Conservation (phyloP, 2,888 invertebrate species). For the Aproaerema taeniolella region DNA sequence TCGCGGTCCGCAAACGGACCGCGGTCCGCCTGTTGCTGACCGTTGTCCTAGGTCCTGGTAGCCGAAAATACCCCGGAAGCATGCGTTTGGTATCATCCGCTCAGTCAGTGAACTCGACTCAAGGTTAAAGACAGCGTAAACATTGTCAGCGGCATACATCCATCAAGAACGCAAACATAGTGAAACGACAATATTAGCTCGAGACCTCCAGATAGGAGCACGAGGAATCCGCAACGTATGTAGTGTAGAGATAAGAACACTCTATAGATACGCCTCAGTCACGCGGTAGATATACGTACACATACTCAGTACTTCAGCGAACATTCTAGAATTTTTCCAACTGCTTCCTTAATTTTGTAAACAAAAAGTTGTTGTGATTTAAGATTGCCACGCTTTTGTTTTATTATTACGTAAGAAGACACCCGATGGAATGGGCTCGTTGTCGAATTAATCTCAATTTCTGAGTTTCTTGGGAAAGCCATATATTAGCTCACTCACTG, state of each 20-base stretch:
- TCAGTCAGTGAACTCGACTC: slow-evolving; percentile 58
- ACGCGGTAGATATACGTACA: no score
- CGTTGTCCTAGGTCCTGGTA: no score
- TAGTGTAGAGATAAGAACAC: slow-evolving; percentile 7
- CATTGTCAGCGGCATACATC: slow-evolving; percentile 48
- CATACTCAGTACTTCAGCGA: background rate
- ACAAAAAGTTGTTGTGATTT: no score
- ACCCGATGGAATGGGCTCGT: no score
- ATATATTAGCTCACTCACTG: no score
- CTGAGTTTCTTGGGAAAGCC: no score
- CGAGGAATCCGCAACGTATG: slow-evolving; percentile 17
- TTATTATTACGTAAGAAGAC: no score
- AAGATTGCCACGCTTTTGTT: no score
- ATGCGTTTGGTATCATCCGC: slow-evolving; percentile 37
- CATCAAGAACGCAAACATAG: slow-evolving; percentile 61
- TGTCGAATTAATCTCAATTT: no score
- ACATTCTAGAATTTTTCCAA: slow-evolving; percentile 9
- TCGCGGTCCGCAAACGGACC: no score
- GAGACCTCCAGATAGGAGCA: slow-evolving; percentile 9
- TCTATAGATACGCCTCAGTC: slow-evolving; percentile 1
- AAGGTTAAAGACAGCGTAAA: slow-evolving; percentile 59
- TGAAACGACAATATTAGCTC: slow-evolving; percentile 52
- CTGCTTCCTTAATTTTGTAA: background rate
- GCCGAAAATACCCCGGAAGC: slow-evolving; percentile 62
- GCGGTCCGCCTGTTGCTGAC: no score